Evolutionary conservation across 2,113 vertebrate species (phyloP).

Genomic region (Myotis brandtii): DNA sequence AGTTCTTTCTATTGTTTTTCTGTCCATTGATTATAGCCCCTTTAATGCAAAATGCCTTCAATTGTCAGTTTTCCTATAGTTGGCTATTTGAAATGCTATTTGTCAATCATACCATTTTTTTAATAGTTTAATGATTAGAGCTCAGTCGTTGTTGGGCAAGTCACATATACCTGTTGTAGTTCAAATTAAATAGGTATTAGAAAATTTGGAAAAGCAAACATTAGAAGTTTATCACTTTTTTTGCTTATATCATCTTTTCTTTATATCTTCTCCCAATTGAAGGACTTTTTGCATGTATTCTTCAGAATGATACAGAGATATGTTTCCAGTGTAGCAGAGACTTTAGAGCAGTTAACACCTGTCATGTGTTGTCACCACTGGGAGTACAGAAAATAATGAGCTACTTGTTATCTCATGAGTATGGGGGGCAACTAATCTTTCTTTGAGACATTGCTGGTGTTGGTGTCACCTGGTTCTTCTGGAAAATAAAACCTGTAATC

Average conservation of each 20-base stretch:
- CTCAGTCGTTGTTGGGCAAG: background rate
- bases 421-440: background rate
- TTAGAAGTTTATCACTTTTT: background rate
- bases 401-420: background rate
- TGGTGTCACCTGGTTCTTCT: background rate
- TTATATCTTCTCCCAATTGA: background rate
- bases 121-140: background rate
- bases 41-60: background rate
- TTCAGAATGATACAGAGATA: background rate
- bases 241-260: conserved; percentile 22
- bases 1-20: background rate
- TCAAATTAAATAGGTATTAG: conserved; percentile 22
- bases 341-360: background rate
- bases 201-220: conserved; percentile 14
- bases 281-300: background rate
- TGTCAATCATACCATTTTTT: background rate
- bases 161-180: background rate
- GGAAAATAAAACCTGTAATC: conserved; percentile 1
- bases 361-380: background rate
- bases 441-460: background rate
- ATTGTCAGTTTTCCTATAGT: background rate
- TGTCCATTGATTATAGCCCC: background rate
- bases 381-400: background rate
- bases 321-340: background rate
- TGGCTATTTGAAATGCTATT: conserved; percentile 5